Conservation (phyloP, 2,113 vertebrate species). For the Myrmecobius fasciatus region DNA sequence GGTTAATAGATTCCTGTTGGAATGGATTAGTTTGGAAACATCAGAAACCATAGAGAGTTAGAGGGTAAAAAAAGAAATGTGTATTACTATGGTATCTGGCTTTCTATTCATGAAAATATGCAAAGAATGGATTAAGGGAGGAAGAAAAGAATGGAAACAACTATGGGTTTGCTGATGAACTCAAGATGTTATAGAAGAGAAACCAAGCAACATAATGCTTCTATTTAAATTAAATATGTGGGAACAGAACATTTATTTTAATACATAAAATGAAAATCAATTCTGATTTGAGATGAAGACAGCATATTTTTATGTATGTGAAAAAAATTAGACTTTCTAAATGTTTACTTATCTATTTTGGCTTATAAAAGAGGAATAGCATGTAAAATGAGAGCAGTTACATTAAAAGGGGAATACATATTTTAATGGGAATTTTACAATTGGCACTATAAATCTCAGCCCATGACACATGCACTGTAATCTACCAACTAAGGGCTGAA, state of each 20-base stretch:
- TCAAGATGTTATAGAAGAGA: constrained; percentile 67
- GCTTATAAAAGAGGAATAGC: constrained; percentile 50
- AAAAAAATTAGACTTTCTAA: constrained; percentile 68
- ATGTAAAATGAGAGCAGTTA: constrained; percentile 49
- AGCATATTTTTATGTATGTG: constrained; percentile 39
- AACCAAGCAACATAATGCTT: constrained; percentile 61
- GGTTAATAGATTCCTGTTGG: neutral
- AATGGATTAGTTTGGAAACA: neutral
- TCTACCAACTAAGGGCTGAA: constrained; percentile 66
- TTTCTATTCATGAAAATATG: constrained; percentile 65
- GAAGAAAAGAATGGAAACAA: constrained; percentile 58
- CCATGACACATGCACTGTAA: constrained; percentile 62
- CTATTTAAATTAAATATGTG: constrained; percentile 36
- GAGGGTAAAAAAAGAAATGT: constrained; percentile 51
- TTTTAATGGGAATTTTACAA: constrained; percentile 66
- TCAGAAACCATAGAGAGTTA: constrained; percentile 24
- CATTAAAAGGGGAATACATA: constrained; percentile 57
- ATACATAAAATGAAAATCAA: constrained; percentile 72
- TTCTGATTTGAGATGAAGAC: constrained; percentile 69
- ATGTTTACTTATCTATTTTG: constrained; percentile 71
- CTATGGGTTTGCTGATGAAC: constrained; percentile 62
- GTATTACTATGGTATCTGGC: constrained; percentile 50
- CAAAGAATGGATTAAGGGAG: constrained; percentile 57
- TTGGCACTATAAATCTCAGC: constrained; percentile 49
- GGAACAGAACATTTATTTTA: constrained; percentile 70